Percentiles rank a stretch among this genome's conserved stretches.
Conservation (phyloP, 2,113 vertebrate genomes). For the Anthoscopus minutus region DNA sequence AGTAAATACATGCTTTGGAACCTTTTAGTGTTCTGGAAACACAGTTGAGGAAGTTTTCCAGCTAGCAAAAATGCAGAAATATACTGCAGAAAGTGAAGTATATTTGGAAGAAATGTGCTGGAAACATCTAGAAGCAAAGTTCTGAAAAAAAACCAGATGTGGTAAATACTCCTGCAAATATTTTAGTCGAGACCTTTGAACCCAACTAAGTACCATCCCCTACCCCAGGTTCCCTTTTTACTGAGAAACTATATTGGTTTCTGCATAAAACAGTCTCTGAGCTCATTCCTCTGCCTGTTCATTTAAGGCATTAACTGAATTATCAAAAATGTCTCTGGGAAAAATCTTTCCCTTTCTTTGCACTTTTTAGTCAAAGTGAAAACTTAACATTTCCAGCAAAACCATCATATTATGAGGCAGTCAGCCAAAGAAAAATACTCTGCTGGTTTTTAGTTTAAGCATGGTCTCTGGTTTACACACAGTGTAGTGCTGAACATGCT, state of each 20-base stretch:
- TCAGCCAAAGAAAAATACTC: background rate
- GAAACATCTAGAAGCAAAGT: background rate
- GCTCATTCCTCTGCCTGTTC: background rate
- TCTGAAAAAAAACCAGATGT: background rate
- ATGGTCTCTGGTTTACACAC: background rate
- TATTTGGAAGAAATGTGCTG: background rate
- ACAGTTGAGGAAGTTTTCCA: background rate
- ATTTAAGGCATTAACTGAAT: background rate
- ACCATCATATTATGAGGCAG: background rate
- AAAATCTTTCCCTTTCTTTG: background rate
- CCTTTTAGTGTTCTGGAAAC: background rate
- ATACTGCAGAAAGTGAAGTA: background rate
- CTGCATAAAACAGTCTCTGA: background rate
- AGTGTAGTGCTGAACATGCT: background rate
- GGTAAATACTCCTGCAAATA: background rate
- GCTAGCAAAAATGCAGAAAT: background rate
- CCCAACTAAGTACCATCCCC: background rate
- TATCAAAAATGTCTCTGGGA: background rate
- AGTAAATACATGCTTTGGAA: background rate
- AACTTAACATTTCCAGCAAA: background rate
- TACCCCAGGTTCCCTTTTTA: background rate
- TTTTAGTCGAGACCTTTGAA: background rate
- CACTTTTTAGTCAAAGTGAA: background rate
- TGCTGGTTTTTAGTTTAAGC: background rate
- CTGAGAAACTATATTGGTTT: background rate